phyloP scores from a whole-genome alignment of 2,797 vertebrate species.

The Sebastolobus altivelis region DNA sequence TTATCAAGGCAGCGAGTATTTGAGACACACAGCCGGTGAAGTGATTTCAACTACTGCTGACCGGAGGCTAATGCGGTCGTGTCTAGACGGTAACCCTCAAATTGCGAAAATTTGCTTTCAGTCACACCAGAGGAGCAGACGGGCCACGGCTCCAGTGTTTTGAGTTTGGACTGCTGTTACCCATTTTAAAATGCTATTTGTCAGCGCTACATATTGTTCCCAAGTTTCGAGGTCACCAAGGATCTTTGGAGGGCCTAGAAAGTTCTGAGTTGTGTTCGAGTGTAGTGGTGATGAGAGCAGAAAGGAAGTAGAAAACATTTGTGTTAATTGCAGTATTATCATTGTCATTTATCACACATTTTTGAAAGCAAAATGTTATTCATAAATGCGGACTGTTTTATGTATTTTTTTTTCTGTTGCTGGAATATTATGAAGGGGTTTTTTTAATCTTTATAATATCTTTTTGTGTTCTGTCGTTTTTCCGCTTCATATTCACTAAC shows the following conservation, averaged over 20 bases:
- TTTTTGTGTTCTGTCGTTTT: not conserved
- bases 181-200: no score
- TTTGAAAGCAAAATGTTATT: not conserved
- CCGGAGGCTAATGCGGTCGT: no score
- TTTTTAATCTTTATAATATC: not conserved
- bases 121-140: no score
- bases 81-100: no score
- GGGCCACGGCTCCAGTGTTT: no score
- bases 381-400: not conserved
- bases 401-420: not conserved
- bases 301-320: not conserved
- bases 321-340: not conserved
- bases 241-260: not conserved
- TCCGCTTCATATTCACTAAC: not conserved
- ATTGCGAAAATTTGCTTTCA: no score
- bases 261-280: not conserved
- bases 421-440: not conserved
- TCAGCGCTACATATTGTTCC: no score
- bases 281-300: not conserved
- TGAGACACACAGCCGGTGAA: no score
- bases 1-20: no score
- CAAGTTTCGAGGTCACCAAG: no score
- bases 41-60: no score
- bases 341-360: not conserved
- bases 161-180: no score